Evolutionary conservation across 2,888 invertebrate species (phyloP).

Genomic region (Sesia apiformis): DNA sequence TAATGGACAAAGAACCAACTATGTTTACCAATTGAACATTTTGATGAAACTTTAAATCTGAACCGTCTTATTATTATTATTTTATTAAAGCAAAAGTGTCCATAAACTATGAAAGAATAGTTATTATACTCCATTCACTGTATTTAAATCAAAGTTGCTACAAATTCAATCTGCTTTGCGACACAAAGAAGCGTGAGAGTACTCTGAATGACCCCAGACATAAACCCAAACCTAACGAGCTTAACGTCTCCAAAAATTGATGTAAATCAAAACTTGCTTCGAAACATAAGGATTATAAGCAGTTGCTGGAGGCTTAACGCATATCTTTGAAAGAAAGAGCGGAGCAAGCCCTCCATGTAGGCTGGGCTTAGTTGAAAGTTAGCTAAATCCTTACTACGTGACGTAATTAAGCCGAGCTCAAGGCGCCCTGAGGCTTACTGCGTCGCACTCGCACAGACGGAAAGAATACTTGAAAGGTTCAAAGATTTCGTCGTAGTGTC

Average conservation of each 20-base stretch:
- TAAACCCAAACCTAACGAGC: no score
- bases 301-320: conserved; percentile 44
- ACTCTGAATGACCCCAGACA: no score
- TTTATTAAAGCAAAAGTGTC: no score
- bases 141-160: no score
- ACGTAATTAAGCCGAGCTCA: conserved; percentile 33
- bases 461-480: background rate
- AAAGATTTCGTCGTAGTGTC: background rate
- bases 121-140: no score
- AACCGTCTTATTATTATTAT: no score
- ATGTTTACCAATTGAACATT: no score
- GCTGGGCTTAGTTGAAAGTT: conserved; percentile 44
- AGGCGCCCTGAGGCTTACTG: background rate
- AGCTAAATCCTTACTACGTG: conserved; percentile 50
- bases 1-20: no score
- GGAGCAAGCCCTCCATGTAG: conserved; percentile 30
- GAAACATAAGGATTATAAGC: conserved; percentile 32
- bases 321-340: conserved; percentile 36
- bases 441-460: background rate
- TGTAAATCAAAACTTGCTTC: background rate
- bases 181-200: no score
- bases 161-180: no score
- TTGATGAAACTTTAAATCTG: no score
- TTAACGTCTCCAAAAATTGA: background rate
- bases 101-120: no score